Base-by-base conservation (phyloP, 2,797 vertebrate species). In the Gypaetus barbatus region DNA sequence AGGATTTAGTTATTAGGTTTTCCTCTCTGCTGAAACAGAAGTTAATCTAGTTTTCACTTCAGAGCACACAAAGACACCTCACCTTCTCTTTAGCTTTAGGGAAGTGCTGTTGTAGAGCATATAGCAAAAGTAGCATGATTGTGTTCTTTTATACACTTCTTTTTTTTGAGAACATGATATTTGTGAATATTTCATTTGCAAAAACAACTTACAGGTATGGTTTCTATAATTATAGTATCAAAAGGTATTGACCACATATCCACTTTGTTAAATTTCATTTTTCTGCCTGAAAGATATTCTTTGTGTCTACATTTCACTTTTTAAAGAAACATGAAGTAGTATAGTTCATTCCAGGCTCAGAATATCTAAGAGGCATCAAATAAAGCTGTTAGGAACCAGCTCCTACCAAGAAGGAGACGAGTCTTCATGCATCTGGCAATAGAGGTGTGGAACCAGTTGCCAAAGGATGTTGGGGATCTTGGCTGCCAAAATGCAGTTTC, bases 11-110 rank as follows among this genome's bases (percentile, higher is more conserved):
- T 86, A 64, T 7, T 89, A 91, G 61, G 41, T 71, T 96, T 97
- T 88, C 22, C 49, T 96, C 56, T 90, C 27, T 51, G 18, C 33
- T 84, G 82, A 90, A 87, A 87, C 63, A 76, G 73, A 92, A 94
- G n/a, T 85, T 70, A 79, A 79, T 91, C 37, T 90, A 73, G 35
- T 90, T 96, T 93, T 64, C 60, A 54, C 11, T 85, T 91, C 18
- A 58, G 77, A 92, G 61, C 68, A 66, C 54, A 89, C 37, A 91
- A 79, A 97, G 93, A 85, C 69, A 57, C 54, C 24, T 94, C 77
- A 57, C 44, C 13, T 87, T 68, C 46, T 87, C 23, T 89, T 28
- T 52, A 44, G 24, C 91, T 97, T 73, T 82, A 87, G 77, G 68
- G 31, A 78, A 73, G 48, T 54, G 15, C 51, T 70, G n/a, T 64